phyloP scores from a whole-genome alignment of 2,113 vertebrate species.

The Thryonomys swinderianus region DNA sequence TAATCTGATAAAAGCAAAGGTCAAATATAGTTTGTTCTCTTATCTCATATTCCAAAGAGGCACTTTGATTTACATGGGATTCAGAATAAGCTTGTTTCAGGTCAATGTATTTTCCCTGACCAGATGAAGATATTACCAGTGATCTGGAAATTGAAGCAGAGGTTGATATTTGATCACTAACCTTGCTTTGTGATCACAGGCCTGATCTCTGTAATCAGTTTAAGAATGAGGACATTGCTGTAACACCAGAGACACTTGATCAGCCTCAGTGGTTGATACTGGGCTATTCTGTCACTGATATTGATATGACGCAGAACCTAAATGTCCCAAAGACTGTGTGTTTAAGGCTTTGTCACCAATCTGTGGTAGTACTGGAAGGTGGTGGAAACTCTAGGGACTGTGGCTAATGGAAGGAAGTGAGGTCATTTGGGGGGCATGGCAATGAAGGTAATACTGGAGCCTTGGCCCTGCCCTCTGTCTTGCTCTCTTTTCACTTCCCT shows the following conservation, averaged over 20 bases:
- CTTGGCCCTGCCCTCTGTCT: neutral
- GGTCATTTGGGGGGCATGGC: neutral
- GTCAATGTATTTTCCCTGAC: neutral
- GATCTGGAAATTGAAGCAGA: neutral
- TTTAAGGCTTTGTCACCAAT: neutral
- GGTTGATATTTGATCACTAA: neutral
- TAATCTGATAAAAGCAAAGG: slow-evolving; percentile 3
- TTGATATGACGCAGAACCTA: neutral
- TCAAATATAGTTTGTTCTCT: neutral
- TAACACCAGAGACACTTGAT: neutral
- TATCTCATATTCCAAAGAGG: neutral
- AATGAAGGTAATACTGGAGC: neutral
- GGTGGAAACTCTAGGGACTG: neutral
- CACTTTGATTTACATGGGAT: neutral
- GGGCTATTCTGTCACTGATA: neutral
- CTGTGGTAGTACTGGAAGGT: neutral
- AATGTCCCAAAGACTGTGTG: neutral
- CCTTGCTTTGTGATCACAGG: neutral
- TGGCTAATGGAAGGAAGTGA: neutral
- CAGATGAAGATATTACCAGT: neutral
- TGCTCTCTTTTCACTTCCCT: neutral
- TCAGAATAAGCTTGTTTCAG: neutral
- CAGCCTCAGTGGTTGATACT: neutral
- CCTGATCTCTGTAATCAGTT: neutral
- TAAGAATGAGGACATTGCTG: neutral